Evolutionary conservation across 53 echinoderm and acorn worm species (phyloP), one percentile per base, ranked within the genome.

Genomic region (Mesocentrotus franciscanus): DNA sequence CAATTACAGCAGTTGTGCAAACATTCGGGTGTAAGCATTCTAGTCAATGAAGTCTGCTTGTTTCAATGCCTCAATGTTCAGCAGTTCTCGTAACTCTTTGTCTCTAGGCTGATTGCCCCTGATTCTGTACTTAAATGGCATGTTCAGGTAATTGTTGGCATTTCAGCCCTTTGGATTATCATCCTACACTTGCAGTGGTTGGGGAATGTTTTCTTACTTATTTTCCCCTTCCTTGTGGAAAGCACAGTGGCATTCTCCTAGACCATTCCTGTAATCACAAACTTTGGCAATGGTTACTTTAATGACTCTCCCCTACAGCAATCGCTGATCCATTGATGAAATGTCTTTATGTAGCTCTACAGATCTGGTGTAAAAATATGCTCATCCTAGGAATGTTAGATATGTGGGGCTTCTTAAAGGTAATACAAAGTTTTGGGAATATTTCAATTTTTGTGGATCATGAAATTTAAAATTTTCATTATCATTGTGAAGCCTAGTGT

Each of bases 1-100:
- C 66, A 91, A 91, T 91, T 66, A 91, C 66, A 91, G 91, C 91
- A 91, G 91, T 91, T 91, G 91, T 91, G 66, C 91, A 91, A 91
- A 91, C 91, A 91, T 34, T 91, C 39, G 16, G 32, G 91, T 66
- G 64, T 66, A 68, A 66, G 64, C 22, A 91, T 91, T 35, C 16
- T 66, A 33, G 66, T 91, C 32, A 91, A 91, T 91, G 91, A 35
- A 91, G 34, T 91, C 34, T 60, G 60, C 85, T 60, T 10, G 30
- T 90, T 55, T 60, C 10, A 85, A 1, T 59, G 61, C 58, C 22
- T 62, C 64, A 57, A 66, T 35, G 34, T 59, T 91, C 1, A 61
- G 32, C 16, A 18, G 6, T 35, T 35, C 66, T 26, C 33, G 26
- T 66, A 36, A 35, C 36, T 62, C 91, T 66, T 66, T 91, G 68